A percentile compares a stretch with the other conserved stretches of the same genome.
Conservation (phyloP, 2,797 vertebrate species). For the Clarias platycephalus region DNA sequence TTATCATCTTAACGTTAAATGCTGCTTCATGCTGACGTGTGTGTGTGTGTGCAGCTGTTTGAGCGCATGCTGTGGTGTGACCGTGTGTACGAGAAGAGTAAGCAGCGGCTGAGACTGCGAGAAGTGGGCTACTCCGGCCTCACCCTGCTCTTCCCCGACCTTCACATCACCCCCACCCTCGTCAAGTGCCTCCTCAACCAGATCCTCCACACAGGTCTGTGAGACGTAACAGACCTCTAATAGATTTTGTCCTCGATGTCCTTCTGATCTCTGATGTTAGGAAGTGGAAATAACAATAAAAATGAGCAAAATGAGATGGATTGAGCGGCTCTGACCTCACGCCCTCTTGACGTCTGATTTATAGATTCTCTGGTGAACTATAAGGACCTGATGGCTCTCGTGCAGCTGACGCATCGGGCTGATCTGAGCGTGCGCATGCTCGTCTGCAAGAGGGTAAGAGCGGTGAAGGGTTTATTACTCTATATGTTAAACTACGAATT, state of each 20-base stretch:
- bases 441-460: slow-evolving; percentile 90
- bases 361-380: slow-evolving; percentile 89
- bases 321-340: neutral
- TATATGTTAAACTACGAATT: neutral
- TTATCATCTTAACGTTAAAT: too few relatives aligned
- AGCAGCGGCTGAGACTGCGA: slow-evolving; percentile 88
- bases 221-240: neutral
- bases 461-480: neutral
- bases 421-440: slow-evolving; percentile 82
- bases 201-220: slow-evolving; percentile 87
- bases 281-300: neutral
- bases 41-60: slow-evolving; percentile 75
- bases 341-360: slow-evolving; percentile 51
- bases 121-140: slow-evolving; percentile 91
- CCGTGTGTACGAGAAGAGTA: slow-evolving; percentile 93
- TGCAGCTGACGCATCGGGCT: slow-evolving; percentile 86
- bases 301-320: neutral
- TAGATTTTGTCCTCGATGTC: neutral
- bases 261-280: neutral
- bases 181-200: slow-evolving; percentile 91
- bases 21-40: neutral
- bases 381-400: slow-evolving; percentile 90
- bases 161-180: slow-evolving; percentile 80
- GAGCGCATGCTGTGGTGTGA: slow-evolving; percentile 95
- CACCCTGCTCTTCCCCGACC: slow-evolving; percentile 87